Conservation (phyloP, 2,888 invertebrate genomes). For the Dryadula phaetusa region DNA sequence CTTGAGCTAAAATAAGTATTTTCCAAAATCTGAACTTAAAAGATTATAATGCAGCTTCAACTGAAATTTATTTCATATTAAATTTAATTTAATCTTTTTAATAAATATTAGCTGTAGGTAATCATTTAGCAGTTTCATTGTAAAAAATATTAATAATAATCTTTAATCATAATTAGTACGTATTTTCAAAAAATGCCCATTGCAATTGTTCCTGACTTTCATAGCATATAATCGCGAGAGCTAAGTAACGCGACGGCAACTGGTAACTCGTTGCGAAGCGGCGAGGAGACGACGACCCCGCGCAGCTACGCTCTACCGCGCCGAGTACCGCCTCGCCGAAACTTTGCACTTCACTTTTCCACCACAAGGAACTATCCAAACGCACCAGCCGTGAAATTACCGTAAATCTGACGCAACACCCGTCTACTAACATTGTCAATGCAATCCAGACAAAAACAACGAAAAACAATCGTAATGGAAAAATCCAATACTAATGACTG, state of each 20-base stretch:
- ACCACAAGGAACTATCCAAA: slow-evolving; percentile 70
- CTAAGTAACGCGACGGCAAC: slow-evolving; percentile 15
- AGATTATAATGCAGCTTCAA: too few relatives aligned
- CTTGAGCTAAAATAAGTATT: not conserved
- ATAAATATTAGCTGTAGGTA: not conserved
- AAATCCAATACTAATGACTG: slow-evolving; percentile 10
- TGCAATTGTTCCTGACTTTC: slow-evolving; percentile 12
- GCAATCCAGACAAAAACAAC: slow-evolving; percentile 40
- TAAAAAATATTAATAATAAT: not conserved
- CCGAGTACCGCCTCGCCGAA: slow-evolving; percentile 72
- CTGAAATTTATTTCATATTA: too few relatives aligned
- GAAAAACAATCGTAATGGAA: slow-evolving; percentile 33
- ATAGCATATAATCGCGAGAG: slow-evolving; percentile 31
- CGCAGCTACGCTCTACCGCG: slow-evolving; percentile 63
- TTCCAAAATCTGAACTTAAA: not conserved
- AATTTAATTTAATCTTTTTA: not conserved
- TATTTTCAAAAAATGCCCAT: not conserved
- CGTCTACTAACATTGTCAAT: slow-evolving; percentile 52
- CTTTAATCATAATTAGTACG: not conserved
- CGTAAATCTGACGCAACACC: slow-evolving; percentile 75
- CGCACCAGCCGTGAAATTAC: slow-evolving; percentile 79
- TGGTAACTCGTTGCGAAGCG: slow-evolving; percentile 27
- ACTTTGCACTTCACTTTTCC: slow-evolving; percentile 83
- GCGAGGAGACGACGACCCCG: slow-evolving; percentile 73
- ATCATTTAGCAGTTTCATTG: not conserved